phyloP scores from a whole-genome alignment of 2,888 invertebrate genomes.

The Lasioglossum oenotherae region DNA sequence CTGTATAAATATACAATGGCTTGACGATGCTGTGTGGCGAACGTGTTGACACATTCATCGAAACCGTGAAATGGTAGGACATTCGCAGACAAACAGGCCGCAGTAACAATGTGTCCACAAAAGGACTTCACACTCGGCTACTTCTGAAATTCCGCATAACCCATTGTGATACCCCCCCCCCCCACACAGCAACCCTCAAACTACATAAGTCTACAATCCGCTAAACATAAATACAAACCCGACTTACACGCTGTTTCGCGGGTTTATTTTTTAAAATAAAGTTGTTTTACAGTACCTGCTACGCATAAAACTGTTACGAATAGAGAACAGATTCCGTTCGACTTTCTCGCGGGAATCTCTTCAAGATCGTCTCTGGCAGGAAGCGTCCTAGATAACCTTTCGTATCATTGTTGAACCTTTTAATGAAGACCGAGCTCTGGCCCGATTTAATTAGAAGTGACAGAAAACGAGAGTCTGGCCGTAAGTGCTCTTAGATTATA shows the following conservation, averaged over 20 bases:
- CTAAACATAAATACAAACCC: neutral
- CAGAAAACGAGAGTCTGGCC: no score
- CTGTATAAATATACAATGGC: neutral
- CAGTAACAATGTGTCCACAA: neutral
- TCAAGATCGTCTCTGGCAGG: no score
- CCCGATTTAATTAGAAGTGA: no score
- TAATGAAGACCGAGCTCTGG: no score
- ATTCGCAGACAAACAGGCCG: neutral
- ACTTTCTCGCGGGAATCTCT: no score
- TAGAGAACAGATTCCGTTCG: no score
- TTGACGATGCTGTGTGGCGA: neutral
- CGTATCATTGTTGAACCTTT: no score
- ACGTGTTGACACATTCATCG: slow-evolving; percentile 20
- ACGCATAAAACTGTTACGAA: no score
- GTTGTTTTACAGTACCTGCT: no score
- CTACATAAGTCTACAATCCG: neutral
- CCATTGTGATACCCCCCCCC: neutral
- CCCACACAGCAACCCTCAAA: neutral
- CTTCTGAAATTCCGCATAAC: neutral
- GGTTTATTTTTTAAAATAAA: neutral
- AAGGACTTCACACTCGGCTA: neutral
- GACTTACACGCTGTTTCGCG: neutral
- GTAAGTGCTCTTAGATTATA: no score
- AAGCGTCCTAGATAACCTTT: no score
- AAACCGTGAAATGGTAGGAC: slow-evolving; percentile 8